These are phyloP conservation scores for Limnephilus marmoratus DNA, from an alignment of 2,888 invertebrate genomes.

Conservation along the genomic window DNA sequence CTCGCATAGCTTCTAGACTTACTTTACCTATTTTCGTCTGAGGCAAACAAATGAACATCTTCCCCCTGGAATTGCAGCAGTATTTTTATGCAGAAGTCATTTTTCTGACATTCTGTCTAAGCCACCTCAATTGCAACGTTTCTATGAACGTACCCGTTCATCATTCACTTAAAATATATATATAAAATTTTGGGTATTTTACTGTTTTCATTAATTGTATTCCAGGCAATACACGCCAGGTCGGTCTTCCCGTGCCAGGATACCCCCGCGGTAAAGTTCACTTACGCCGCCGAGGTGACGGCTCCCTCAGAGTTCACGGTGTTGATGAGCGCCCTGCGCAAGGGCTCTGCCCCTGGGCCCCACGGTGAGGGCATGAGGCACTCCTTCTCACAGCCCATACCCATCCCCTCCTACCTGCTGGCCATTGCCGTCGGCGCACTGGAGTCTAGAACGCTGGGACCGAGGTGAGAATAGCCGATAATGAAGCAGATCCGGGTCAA, in stretches of 20 bases:
- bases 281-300: constrained; percentile 86
- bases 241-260: constrained; percentile 96
- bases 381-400: constrained; percentile 85
- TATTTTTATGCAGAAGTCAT: too few species aligned
- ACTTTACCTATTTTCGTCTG: too few species aligned
- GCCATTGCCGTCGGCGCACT: constrained; percentile 93
- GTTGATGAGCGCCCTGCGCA: constrained; percentile 90
- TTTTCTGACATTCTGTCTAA: too few species aligned
- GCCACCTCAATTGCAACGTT: too few species aligned
- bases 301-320: constrained; percentile 87
- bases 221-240: constrained; percentile 90
- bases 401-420: constrained; percentile 92
- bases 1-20: too few species aligned
- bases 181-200: neutral
- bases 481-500: neutral
- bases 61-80: too few species aligned
- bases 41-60: too few species aligned
- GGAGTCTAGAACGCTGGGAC: constrained; percentile 85
- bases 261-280: constrained; percentile 92
- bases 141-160: neutral
- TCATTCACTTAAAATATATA: neutral
- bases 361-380: constrained; percentile 72
- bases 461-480: constrained; percentile 72
- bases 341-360: constrained; percentile 71
- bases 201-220: constrained; percentile 33